Percentiles rank a stretch among this genome's conserved stretches.
Conservation (phyloP, 2,888 invertebrate genomes). For the Heliconius erato region DNA sequence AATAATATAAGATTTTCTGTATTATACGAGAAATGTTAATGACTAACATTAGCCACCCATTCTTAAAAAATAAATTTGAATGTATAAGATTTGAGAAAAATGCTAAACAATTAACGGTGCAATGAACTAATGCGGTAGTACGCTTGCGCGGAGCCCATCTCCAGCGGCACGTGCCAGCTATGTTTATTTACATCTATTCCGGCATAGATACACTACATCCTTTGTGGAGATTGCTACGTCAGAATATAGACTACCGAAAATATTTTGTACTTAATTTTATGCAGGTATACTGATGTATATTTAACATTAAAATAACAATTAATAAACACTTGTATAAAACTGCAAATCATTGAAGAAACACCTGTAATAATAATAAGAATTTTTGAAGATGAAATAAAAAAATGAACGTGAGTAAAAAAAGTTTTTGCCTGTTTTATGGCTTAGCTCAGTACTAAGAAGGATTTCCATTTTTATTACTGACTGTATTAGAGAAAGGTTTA, state of each 20-base stretch:
- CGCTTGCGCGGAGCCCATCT: slow-evolving; percentile 58
- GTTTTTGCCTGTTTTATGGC: too few relatives aligned
- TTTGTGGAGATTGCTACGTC: slow-evolving; percentile 4
- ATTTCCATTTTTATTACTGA: too few relatives aligned
- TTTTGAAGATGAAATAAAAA: too few relatives aligned
- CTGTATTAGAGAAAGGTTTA: too few relatives aligned
- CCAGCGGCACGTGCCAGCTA: slow-evolving; percentile 59
- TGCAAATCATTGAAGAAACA: not conserved
- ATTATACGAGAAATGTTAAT: not conserved
- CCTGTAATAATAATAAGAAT: too few relatives aligned
- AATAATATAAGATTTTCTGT: not conserved
- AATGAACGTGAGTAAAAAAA: too few relatives aligned
- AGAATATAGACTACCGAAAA: slow-evolving; percentile 30
- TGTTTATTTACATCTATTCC: slow-evolving; percentile 69
- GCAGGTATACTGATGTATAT: slow-evolving; percentile 11
- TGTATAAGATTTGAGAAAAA: not conserved
- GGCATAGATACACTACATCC: slow-evolving; percentile 39
- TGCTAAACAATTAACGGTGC: slow-evolving; percentile 34
- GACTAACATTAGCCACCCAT: not conserved
- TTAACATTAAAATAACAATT: slow-evolving; percentile 7
- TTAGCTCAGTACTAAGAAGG: too few relatives aligned
- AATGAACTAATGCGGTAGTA: slow-evolving; percentile 44
- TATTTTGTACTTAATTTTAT: not conserved
- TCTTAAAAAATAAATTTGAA: not conserved
- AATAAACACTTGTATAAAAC: not conserved